phyloP scores from a whole-genome alignment of 2,113 vertebrate genomes.

The Cyanistes caeruleus region DNA sequence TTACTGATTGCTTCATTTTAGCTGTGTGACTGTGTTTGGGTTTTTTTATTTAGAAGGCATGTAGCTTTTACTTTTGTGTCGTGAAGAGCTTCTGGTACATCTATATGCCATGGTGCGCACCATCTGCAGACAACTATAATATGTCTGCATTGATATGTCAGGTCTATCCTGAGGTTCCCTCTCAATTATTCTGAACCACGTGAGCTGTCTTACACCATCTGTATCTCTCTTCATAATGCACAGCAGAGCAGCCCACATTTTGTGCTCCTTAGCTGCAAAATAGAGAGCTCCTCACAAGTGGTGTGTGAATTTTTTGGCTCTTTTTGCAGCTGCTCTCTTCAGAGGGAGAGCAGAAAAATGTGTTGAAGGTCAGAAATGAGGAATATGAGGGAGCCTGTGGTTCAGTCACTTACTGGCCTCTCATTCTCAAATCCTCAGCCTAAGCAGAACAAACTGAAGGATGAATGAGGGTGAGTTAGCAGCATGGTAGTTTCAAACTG shows the following conservation, averaged over 20 bases:
- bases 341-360: neutral
- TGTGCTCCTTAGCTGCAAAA: neutral
- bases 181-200: conserved; percentile 31
- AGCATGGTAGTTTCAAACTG: neutral
- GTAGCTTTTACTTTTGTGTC: neutral
- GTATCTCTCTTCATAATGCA: neutral
- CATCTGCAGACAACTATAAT: conserved; percentile 19
- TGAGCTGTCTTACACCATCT: conserved; percentile 54
- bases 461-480: neutral
- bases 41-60: neutral
- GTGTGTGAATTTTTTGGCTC: neutral
- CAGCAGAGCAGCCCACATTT: neutral
- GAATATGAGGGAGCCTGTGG: neutral
- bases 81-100: neutral
- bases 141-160: conserved; percentile 29
- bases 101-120: neutral
- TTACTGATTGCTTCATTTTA: conserved; percentile 11
- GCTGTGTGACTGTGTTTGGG: neutral
- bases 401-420: neutral
- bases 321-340: neutral
- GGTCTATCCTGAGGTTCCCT: conserved; percentile 36
- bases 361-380: neutral
- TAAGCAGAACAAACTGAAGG: neutral
- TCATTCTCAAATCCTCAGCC: neutral
- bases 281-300: neutral